Percentiles rank a stretch among this genome's conserved stretches.
These are phyloP conservation scores for Coryphaenoides rupestris DNA, from an alignment of 2,113 vertebrate genomes.

Conservation along the genomic window DNA sequence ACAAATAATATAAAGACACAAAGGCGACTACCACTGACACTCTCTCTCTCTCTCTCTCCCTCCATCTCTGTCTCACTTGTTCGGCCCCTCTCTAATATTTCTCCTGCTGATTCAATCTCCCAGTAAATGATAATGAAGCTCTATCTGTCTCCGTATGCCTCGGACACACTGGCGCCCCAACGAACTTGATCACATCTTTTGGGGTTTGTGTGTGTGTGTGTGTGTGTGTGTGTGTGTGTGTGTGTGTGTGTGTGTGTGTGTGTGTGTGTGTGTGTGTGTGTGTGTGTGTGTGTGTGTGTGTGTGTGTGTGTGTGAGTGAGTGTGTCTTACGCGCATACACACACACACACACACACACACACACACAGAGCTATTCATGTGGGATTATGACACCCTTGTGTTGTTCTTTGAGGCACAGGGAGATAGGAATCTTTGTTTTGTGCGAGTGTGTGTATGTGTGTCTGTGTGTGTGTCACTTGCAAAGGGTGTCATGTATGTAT, in stretches of 20 bases:
- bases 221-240: slow-evolving; percentile 12
- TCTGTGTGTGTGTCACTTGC: slow-evolving; percentile 42
- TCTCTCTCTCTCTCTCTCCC: slow-evolving; percentile 23
- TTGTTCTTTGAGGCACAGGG: slow-evolving; percentile 65
- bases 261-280: slow-evolving; percentile 14
- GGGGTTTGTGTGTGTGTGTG: slow-evolving; percentile 14
- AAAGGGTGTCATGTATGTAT: slow-evolving; percentile 60
- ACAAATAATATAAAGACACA: not conserved
- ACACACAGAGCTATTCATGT: slow-evolving; percentile 55
- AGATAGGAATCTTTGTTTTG: slow-evolving; percentile 64
- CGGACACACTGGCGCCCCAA: slow-evolving; percentile 57
- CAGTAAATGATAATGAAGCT: slow-evolving; percentile 67
- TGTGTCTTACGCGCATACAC: no score
- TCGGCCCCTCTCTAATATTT: slow-evolving; percentile 6
- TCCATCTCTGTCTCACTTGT: not conserved
- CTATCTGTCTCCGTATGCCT: slow-evolving; percentile 61
- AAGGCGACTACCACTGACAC: not conserved
- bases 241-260: slow-evolving; percentile 20
- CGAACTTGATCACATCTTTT: slow-evolving; percentile 35
- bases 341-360: slow-evolving; percentile 31
- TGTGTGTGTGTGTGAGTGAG: slow-evolving; percentile 17
- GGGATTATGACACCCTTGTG: slow-evolving; percentile 74
- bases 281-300: slow-evolving; percentile 13
- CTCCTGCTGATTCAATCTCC: slow-evolving; percentile 62
- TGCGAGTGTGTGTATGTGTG: slow-evolving; percentile 33